phyloP scores from a whole-genome alignment of 2,113 vertebrate genomes.

The Lagopus muta region DNA sequence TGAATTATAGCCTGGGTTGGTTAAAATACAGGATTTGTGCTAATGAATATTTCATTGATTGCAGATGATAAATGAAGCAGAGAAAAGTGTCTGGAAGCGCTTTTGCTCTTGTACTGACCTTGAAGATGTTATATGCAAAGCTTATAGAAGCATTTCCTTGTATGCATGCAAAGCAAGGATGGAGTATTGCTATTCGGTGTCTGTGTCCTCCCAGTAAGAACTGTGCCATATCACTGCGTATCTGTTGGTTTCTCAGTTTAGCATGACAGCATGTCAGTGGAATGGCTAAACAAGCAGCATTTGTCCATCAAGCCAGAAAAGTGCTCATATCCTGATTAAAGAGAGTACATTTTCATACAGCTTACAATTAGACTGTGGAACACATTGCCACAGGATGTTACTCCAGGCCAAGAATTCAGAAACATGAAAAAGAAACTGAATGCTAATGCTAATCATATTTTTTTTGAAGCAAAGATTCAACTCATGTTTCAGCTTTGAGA shows the following conservation, averaged over 20 bases:
- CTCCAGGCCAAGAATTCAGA: conserved; percentile 17
- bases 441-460: conserved; percentile 27
- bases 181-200: neutral
- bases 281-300: conserved; percentile 39
- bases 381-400: conserved; percentile 20
- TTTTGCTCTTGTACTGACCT: conserved; percentile 2
- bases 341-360: conserved; percentile 31
- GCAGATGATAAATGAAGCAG: conserved; percentile 23
- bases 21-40: neutral
- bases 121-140: neutral
- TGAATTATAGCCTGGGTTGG: neutral
- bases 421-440: conserved; percentile 21
- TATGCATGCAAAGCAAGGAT: neutral
- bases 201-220: neutral
- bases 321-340: conserved; percentile 20
- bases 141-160: neutral
- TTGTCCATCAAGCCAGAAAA: conserved; percentile 45
- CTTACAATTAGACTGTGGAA: conserved; percentile 47
- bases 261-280: neutral
- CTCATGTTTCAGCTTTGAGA: conserved; percentile 16
- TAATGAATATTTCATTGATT: conserved; percentile 43
- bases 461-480: conserved; percentile 11
- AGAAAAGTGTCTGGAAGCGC: neutral
- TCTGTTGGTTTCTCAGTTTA: conserved; percentile 8
- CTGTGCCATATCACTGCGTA: conserved; percentile 7